Base-by-base conservation (phyloP, 2,797 vertebrate species). In the Coregonus suidteri region DNA sequence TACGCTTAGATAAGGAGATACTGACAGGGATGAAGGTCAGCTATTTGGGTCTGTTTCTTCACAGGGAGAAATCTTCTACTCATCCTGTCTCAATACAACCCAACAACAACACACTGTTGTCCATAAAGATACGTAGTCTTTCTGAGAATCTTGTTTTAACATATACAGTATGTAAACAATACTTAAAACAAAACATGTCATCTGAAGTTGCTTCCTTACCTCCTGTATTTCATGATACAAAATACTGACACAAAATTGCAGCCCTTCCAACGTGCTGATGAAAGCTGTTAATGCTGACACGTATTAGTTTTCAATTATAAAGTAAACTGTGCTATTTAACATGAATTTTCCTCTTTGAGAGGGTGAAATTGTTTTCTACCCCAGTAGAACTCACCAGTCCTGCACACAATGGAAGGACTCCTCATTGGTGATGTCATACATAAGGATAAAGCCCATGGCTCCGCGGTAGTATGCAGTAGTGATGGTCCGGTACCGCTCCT, bases 371-470 rank as follows among this genome's bases (percentile, higher is more conserved):
- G 9, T 3, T 6, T 64, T 3, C 15, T 16, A 64, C 59, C 65
- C 66, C 13, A 31, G 52, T 73, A 54, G 78, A 77, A 92, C 97
- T 97, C 88, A 99, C 98, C 98, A 99, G 73, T 99, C 98, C 90
- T 99, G 98, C 59, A 99, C 97, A 1, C 97, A 97, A 13, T 95
- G 96, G 76, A 99, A 99, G 25, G 98, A 99, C 83, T 99, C 98
- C 89, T 99, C 97, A 25, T 98, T 99, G 41, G 98, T 99, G 92
- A 99, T 98, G 91, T 99, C 98, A 75, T 99, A 99, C 98, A 99
- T 99, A 83, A 99, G 94, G 91, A 99, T 98, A 91, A 99, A 99
- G 81, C 98, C 98, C 97, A 99, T 99, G 84, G 98, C 98, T 1
- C 98, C 98, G 0, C 98, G 95, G 84, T 99, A 99, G 91, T 99